Percentiles rank a stretch among this genome's conserved stretches.
phyloP scores from a whole-genome alignment of 1,140 invertebrate genomes.

The Caligus rogercresseyi region DNA sequence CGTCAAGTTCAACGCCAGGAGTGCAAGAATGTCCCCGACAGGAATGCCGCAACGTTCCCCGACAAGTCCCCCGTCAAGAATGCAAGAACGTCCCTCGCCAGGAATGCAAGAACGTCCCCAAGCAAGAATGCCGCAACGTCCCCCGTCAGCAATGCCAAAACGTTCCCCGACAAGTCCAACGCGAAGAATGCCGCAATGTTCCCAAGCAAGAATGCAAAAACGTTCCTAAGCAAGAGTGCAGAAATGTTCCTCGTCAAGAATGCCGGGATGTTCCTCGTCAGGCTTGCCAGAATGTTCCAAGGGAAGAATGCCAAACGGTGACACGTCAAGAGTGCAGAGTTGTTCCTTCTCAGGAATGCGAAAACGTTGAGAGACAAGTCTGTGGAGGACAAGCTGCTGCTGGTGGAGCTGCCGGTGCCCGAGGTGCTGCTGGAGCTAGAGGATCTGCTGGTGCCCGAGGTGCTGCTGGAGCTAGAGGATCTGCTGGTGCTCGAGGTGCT shows the following conservation, averaged over 20 bases:
- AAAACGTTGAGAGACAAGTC: slow-evolving; percentile 3
- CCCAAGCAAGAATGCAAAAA: slow-evolving; percentile 12
- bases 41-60: slow-evolving; percentile 10
- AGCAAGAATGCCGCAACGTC: slow-evolving; percentile 3
- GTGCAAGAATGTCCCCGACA: slow-evolving; percentile 17
- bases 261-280: slow-evolving; percentile 12
- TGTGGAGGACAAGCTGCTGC: background rate
- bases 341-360: slow-evolving; percentile 10
- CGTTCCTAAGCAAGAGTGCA: slow-evolving; percentile 11
- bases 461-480: background rate
- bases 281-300: slow-evolving; percentile 6
- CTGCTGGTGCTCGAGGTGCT: background rate
- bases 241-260: slow-evolving; percentile 12
- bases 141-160: slow-evolving; percentile 15
- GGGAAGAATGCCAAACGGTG: slow-evolving; percentile 4
- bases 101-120: slow-evolving; percentile 10
- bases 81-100: slow-evolving; percentile 7
- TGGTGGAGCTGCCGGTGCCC: background rate
- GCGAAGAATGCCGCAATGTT: slow-evolving; percentile 12
- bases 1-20: slow-evolving; percentile 10
- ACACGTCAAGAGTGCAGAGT: slow-evolving; percentile 4
- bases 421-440: background rate
- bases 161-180: slow-evolving; percentile 12
- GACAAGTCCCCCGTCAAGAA: slow-evolving; percentile 1
- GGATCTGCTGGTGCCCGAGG: background rate